A percentile compares a stretch with the other conserved stretches of the same genome.
Evolutionary conservation across 1,140 invertebrate genomes (phyloP).

Genomic region (Drosophila biarmipes): DNA sequence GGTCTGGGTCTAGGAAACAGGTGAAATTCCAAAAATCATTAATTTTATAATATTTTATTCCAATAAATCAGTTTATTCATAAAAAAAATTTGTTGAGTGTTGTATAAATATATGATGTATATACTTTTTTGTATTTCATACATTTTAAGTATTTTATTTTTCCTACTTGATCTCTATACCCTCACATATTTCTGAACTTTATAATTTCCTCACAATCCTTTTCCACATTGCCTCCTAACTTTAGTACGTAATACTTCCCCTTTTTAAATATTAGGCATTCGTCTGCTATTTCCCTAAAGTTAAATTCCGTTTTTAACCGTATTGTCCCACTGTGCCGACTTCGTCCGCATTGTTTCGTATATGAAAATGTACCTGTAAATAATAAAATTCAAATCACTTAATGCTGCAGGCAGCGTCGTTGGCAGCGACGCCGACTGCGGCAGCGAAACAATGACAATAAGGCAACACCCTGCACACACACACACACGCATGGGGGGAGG

Average conservation of each 20-base stretch:
- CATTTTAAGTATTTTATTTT: too few species aligned
- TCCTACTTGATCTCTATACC: too few species aligned
- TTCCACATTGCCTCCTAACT: neutral
- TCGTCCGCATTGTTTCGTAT: constrained; percentile 32
- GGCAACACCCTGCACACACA: constrained; percentile 68
- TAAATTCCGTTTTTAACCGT: neutral
- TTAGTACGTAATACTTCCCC: neutral
- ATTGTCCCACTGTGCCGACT: constrained; percentile 29
- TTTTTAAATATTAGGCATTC: neutral
- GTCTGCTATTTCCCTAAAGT: neutral
- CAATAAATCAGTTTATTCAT: too few species aligned
- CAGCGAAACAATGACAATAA: constrained; percentile 73
- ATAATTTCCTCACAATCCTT: too few species aligned
- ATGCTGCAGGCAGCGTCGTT: constrained; percentile 48
- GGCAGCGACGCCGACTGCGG: constrained; percentile 34
- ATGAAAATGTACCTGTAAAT: constrained; percentile 74
- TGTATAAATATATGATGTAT: too few species aligned
- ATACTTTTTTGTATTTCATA: too few species aligned
- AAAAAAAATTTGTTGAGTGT: too few species aligned
- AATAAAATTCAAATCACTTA: constrained; percentile 83
- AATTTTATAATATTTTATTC: neutral
- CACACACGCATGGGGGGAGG: constrained; percentile 6
- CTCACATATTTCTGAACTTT: too few species aligned
- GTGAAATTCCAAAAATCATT: neutral
- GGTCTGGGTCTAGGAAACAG: neutral